Evolutionary conservation across 1,140 invertebrate species (phyloP), one percentile per base, ranked within the genome.

Genomic region (Drosophila navojoa): DNA sequence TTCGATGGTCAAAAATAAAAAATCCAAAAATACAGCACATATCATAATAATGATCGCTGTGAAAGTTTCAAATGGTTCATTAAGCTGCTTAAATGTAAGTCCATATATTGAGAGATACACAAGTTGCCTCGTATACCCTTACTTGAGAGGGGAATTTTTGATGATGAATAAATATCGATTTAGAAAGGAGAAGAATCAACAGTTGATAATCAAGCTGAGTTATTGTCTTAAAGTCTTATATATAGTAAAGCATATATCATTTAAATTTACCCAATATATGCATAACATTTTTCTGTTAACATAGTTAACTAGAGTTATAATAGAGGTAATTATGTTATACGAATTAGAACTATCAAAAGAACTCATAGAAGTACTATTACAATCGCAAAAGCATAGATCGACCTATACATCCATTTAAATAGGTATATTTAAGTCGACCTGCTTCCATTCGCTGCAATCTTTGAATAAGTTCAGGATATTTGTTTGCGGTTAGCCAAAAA

Each of bases 41-140:
- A 38, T 38, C 10, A 86, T 86, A 79, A 82, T 89, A 76, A 89
- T 87, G 82, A 87, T 82, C 68, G 77, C 79, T 87, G 82, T 87
- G 82, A 87, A 87, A 87, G 84, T 87, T 89, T 77, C 69, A 80
- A 86, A 82, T 87, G 84, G 76, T 82, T 87, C 79, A 87, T 87
- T 87, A 87, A 87, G 82, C 82, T 57, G 84, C 82, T 87, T 89
- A 89, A 76, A 72, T 87, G 67, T 71, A 66, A 69, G 71, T 32
- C 71, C 59, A 57, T 59, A 13, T 42, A 15, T 54, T 68, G 49
- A 40, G 35, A 27, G 49, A 60, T 32, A 67, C 38, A 82, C 42
- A 82, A 60, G 69, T 66, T 68, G 52, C 50, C 2, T 9, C 32
- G 11, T 59, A 53, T 71, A 58, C 54, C 62, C 54, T 55, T 6